These are phyloP conservation scores for Rhagonycha fulva DNA, from an alignment of 2,888 invertebrate genomes.

Conservation along the genomic window DNA sequence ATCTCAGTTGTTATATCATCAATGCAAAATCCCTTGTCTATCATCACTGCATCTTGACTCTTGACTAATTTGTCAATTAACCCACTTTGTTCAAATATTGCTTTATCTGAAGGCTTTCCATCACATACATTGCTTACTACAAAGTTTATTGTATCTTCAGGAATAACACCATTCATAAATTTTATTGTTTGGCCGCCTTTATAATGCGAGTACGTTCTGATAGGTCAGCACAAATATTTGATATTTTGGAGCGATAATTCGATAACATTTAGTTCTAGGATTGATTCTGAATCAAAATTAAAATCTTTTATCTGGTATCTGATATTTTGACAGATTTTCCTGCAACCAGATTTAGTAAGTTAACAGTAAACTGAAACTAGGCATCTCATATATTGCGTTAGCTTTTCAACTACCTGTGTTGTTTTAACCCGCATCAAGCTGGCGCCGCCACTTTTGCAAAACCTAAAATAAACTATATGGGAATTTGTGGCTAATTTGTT, in stretches of 20 bases:
- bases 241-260: conserved; percentile 35
- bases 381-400: no score
- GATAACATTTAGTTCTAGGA: conserved; percentile 39
- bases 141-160: conserved; percentile 34
- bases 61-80: conserved; percentile 20
- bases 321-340: no score
- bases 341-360: no score
- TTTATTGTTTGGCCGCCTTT: conserved; percentile 36
- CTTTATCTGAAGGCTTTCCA: conserved; percentile 33
- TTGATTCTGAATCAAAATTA: no score
- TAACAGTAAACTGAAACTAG: no score
- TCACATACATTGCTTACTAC: conserved; percentile 36
- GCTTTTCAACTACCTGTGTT: no score
- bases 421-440: no score
- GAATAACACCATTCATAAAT: conserved; percentile 37
- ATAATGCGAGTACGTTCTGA: conserved; percentile 36
- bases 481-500: no score
- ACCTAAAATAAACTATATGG: no score
- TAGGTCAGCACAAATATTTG: conserved; percentile 31
- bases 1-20: conserved; percentile 4
- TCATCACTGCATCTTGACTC: conserved; percentile 34
- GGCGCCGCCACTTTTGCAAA: no score
- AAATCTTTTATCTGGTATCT: no score
- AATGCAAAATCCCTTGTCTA: conserved; percentile 23
- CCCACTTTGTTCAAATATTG: conserved; percentile 29